Evolutionary conservation across 2,797 vertebrate genomes (phyloP).

Genomic region (Chelon labrosus): DNA sequence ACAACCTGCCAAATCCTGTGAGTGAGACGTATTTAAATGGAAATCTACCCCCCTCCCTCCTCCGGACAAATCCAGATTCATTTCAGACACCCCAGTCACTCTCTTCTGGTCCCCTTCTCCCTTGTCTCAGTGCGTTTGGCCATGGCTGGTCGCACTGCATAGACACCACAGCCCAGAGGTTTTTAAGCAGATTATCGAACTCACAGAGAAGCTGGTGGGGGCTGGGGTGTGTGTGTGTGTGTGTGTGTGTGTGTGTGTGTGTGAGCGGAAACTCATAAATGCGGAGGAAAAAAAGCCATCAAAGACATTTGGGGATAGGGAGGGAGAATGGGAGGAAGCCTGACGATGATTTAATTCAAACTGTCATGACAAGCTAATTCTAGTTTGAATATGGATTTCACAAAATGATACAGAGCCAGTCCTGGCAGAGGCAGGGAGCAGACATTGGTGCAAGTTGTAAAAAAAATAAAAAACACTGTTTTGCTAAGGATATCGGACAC

Average conservation of each 20-base stretch:
- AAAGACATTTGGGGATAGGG: conserved; percentile 43
- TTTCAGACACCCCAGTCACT: conserved; percentile 62
- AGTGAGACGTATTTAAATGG: conserved; percentile 84
- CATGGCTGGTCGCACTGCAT: conserved; percentile 68
- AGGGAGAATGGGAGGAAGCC: conserved; percentile 27
- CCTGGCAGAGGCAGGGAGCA: conserved; percentile 14
- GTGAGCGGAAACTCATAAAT: conserved; percentile 58
- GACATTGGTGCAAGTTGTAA: neutral
- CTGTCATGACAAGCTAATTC: conserved; percentile 58
- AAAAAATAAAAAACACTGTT: conserved; percentile 30
- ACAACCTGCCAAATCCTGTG: conserved; percentile 80
- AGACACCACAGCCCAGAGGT: conserved; percentile 64
- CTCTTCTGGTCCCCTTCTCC: conserved; percentile 32
- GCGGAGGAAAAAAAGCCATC: conserved; percentile 26
- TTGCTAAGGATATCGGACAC: conserved; percentile 39
- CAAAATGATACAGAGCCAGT: conserved; percentile 49
- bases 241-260: neutral
- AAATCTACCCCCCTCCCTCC: conserved; percentile 64
- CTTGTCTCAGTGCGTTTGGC: conserved; percentile 65
- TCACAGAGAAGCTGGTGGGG: conserved; percentile 36
- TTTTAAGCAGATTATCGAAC: conserved; percentile 77
- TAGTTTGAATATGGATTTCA: conserved; percentile 52
- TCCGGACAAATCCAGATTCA: conserved; percentile 69
- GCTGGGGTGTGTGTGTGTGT: conserved; percentile 3
- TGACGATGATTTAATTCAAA: conserved; percentile 72